phyloP scores from a whole-genome alignment of 2,797 vertebrate genomes.

The Takifugu rubripes region DNA sequence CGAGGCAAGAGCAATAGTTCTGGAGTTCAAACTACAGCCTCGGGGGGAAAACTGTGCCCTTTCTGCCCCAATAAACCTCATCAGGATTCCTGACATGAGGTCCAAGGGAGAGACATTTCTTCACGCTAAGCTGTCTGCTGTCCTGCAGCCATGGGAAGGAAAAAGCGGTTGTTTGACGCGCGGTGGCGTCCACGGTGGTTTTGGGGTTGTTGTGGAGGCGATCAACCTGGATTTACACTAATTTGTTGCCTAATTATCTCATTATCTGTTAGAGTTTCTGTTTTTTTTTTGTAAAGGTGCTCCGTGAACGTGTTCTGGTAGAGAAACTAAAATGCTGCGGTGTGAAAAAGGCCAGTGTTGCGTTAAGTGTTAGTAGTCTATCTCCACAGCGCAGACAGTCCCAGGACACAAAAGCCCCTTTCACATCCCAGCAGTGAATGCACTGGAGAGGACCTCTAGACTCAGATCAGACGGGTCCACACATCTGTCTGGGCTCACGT shows the following conservation, averaged over 20 bases:
- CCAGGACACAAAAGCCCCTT: constrained; percentile 26
- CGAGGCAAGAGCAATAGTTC: constrained; percentile 62
- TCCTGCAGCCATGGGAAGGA: constrained; percentile 73
- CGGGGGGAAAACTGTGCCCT: constrained; percentile 78
- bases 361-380: constrained; percentile 6
- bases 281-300: too few relatives aligned
- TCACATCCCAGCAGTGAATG: constrained; percentile 18
- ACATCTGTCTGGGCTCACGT: too few relatives aligned
- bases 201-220: too few relatives aligned
- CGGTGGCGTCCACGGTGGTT: constrained; percentile 18
- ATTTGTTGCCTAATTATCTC: too few relatives aligned
- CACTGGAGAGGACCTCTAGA: constrained; percentile 12
- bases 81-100: constrained; percentile 78
- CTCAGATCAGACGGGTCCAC: constrained; percentile 1
- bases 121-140: constrained; percentile 85
- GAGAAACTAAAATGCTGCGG: too few relatives aligned
- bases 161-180: constrained; percentile 44
- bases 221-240: too few relatives aligned
- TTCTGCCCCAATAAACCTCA: constrained; percentile 95
- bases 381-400: constrained; percentile 21
- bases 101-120: constrained; percentile 85
- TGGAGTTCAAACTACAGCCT: constrained; percentile 65
- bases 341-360: too few relatives aligned
- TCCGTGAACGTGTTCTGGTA: too few relatives aligned
- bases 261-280: too few relatives aligned